Conservation (phyloP, 1,140 invertebrate genomes). For the Eumaeus atala region DNA sequence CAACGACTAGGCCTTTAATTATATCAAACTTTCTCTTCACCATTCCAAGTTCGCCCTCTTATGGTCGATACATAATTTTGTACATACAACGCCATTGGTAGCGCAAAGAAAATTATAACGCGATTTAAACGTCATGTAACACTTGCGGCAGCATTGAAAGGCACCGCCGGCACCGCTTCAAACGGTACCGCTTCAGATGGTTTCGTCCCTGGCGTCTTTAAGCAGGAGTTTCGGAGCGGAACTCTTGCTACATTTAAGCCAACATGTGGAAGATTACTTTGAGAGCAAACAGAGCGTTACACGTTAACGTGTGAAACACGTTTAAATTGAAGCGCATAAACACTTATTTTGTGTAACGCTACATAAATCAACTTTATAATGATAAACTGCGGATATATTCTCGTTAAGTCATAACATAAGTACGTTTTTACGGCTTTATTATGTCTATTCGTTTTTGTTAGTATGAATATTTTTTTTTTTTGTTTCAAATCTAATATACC, state of each 20-base stretch:
- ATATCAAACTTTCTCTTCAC: too few species aligned
- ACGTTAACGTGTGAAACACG: constrained; percentile 12
- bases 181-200: constrained; percentile 34
- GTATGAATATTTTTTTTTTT: too few species aligned
- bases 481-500: too few species aligned
- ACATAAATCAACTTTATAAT: constrained; percentile 3
- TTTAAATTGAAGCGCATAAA: constrained; percentile 13
- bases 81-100: not conserved
- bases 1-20: too few species aligned
- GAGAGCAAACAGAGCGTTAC: constrained; percentile 14
- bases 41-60: too few species aligned
- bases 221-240: constrained; percentile 21
- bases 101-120: constrained; percentile 26
- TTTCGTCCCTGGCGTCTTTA: constrained; percentile 25
- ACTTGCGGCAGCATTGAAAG: constrained; percentile 34
- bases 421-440: not conserved
- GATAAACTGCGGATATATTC: not conserved
- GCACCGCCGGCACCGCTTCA: too few species aligned
- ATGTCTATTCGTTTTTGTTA: too few species aligned
- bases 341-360: not conserved
- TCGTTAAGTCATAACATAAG: not conserved
- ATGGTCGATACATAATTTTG: too few species aligned
- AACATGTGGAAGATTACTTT: constrained; percentile 16
- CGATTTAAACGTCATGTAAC: constrained; percentile 31
- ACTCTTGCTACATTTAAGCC: constrained; percentile 14